These are phyloP conservation scores for Rhopalosiphum nymphaeae DNA, from an alignment of 2,888 invertebrate species.

Conservation along the genomic window DNA sequence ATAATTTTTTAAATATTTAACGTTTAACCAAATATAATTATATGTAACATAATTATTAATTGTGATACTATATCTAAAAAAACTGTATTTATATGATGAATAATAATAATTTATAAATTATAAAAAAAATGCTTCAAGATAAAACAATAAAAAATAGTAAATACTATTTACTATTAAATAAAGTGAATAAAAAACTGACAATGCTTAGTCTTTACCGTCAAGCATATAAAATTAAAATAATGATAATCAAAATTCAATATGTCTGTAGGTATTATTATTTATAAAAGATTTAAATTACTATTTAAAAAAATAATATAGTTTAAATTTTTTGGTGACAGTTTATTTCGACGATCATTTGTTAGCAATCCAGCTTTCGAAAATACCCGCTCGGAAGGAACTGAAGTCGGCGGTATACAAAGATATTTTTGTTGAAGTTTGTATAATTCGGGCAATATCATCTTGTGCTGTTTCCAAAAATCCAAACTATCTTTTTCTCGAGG, in stretches of 20 bases:
- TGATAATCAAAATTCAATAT: neutral
- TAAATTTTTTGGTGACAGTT: conserved; percentile 67
- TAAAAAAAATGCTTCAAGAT: too few species aligned
- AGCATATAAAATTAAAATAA: neutral
- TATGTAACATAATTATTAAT: neutral
- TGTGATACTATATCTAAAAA: neutral
- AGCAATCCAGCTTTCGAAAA: conserved; percentile 68
- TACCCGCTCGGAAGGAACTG: conserved; percentile 68
- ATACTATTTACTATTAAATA: neutral
- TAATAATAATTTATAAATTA: too few species aligned
- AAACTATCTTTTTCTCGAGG: neutral
- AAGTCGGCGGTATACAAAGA: conserved; percentile 66
- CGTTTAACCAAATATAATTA: too few species aligned
- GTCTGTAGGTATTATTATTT: neutral
- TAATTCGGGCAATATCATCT: neutral
- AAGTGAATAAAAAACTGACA: neutral
- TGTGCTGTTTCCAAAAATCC: neutral
- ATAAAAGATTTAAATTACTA: conserved; percentile 16
- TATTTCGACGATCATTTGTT: conserved; percentile 67
- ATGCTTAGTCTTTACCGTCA: neutral
- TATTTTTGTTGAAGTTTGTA: conserved; percentile 23
- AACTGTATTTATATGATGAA: too few species aligned
- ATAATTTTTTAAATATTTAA: too few species aligned
- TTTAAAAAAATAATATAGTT: conserved; percentile 66
- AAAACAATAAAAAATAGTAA: neutral